These are phyloP conservation scores for Zosterops japonicus DNA, from an alignment of 2,113 vertebrate genomes.

Conservation along the genomic window DNA sequence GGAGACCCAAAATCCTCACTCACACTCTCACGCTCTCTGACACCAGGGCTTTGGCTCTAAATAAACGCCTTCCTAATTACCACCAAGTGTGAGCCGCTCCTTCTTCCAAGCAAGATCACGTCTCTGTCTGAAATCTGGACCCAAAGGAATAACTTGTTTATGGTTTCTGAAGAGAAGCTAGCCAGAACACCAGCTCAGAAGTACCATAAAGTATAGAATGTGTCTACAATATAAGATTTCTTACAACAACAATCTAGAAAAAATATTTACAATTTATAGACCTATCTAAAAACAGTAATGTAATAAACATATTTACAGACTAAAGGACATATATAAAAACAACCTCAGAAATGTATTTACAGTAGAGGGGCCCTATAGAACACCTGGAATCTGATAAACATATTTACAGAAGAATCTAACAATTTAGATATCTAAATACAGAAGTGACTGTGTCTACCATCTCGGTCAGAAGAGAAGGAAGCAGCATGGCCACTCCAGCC, in stretches of 20 bases:
- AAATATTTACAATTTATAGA: background rate
- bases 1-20: too few species aligned
- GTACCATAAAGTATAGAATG: background rate
- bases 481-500: too few species aligned
- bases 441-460: background rate
- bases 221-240: background rate
- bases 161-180: too few species aligned
- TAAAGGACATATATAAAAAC: background rate
- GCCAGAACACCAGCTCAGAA: too few species aligned
- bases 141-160: too few species aligned
- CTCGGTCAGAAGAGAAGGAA: background rate
- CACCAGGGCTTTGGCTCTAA: too few species aligned
- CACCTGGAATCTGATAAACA: background rate
- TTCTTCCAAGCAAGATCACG: too few species aligned
- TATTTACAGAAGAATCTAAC: background rate
- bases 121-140: too few species aligned
- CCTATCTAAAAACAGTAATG: background rate
- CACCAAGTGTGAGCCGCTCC: too few species aligned
- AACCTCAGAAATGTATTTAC: background rate
- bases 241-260: background rate
- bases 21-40: too few species aligned
- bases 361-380: background rate
- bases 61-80: too few species aligned
- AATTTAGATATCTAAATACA: background rate
- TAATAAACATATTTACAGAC: background rate